A percentile compares a stretch with the other conserved stretches of the same genome.
phyloP scores from a whole-genome alignment of 2,797 vertebrate species.

The Schizopygopsis pylzovi region DNA sequence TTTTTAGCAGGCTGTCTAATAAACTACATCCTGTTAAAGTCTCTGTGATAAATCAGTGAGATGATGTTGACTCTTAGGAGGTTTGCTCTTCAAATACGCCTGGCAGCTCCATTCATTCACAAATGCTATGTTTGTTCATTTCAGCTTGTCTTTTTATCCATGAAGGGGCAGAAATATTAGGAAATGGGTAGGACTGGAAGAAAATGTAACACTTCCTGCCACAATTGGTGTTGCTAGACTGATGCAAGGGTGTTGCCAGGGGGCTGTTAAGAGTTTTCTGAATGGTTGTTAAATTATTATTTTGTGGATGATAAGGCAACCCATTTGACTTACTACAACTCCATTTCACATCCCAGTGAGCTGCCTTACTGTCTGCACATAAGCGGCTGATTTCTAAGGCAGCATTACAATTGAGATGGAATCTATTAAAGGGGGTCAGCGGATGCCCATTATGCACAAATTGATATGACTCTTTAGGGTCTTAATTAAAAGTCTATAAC shows the following conservation, averaged over 20 bases:
- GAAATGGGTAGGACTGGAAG: neutral
- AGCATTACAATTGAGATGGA: neutral
- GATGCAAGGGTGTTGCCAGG: neutral
- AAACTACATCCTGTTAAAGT: constrained; percentile 13
- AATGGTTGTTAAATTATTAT: neutral
- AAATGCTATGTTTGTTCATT: neutral
- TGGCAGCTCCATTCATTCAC: neutral
- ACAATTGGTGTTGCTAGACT: too few relatives aligned
- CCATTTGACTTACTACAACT: neutral
- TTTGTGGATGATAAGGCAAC: neutral
- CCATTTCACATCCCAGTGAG: neutral
- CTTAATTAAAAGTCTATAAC: too few relatives aligned
- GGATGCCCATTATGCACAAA: too few relatives aligned
- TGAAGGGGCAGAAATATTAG: neutral
- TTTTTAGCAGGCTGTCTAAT: constrained; percentile 29
- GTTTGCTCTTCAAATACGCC: neutral
- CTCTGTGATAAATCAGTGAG: constrained; percentile 13
- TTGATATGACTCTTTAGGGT: too few relatives aligned
- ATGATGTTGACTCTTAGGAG: constrained; percentile 9
- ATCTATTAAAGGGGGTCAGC: too few relatives aligned
- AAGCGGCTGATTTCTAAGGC: neutral
- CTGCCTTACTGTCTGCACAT: neutral
- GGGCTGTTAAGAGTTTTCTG: neutral
- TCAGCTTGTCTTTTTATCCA: neutral
- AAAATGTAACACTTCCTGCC: neutral